Conservation (phyloP, 2,113 vertebrate genomes). For the Egretta garzetta region DNA sequence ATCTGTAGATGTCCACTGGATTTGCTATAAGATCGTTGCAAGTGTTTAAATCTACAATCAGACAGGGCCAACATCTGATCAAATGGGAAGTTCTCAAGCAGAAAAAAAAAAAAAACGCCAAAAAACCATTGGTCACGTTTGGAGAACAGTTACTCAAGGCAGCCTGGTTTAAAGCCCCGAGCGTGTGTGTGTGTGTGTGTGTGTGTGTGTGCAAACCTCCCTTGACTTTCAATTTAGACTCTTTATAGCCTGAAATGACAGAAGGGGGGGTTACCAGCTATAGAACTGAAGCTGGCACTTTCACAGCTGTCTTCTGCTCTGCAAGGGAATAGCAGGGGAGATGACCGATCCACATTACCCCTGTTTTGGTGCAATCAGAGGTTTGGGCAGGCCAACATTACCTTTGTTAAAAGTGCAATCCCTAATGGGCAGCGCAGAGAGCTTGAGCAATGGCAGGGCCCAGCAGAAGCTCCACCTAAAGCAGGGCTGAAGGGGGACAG, state of each 20-base stretch:
- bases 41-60: neutral
- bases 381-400: neutral
- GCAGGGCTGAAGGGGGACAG: neutral
- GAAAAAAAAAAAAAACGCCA: neutral
- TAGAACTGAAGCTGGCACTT: neutral
- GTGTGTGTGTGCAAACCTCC: neutral
- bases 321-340: neutral
- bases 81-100: neutral
- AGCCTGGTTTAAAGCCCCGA: neutral
- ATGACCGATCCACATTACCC: accelerated
- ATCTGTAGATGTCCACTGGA: neutral
- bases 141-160: neutral
- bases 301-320: neutral
- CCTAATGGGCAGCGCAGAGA: neutral
- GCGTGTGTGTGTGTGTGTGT: neutral
- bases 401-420: neutral
- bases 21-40: neutral
- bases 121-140: neutral
- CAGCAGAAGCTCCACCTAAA: neutral
- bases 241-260: neutral
- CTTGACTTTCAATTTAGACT: accelerated
- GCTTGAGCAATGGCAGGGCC: neutral
- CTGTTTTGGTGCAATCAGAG: neutral
- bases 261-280: neutral
- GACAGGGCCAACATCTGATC: neutral